A percentile compares a stretch with the other conserved stretches of the same genome.
These are phyloP conservation scores for Drosophila navojoa DNA, from an alignment of 1,140 invertebrate genomes.

Conservation along the genomic window DNA sequence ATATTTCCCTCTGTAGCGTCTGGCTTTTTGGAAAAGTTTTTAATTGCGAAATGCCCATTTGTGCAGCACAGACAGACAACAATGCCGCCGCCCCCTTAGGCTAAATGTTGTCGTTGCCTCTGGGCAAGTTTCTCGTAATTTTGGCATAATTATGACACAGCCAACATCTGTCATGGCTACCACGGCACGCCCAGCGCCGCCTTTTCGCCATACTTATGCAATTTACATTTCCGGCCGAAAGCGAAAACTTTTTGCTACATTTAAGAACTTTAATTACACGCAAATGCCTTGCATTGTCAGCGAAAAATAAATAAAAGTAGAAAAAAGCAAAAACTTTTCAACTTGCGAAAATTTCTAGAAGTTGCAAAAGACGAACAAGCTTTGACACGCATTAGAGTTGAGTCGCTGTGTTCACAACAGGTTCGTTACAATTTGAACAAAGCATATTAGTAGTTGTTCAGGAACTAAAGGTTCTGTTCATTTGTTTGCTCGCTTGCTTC, in stretches of 20 bases:
- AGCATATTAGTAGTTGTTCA: too few species aligned
- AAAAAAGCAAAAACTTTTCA: not conserved
- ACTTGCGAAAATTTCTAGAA: conserved; percentile 3
- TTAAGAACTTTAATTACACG: conserved; percentile 70
- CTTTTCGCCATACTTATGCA: conserved; percentile 57
- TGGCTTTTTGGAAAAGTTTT: conserved; percentile 54
- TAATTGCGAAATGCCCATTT: conserved; percentile 68
- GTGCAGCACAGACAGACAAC: conserved; percentile 12
- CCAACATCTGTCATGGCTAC: conserved; percentile 53
- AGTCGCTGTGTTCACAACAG: not conserved
- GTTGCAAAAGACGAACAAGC: not conserved
- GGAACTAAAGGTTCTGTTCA: too few species aligned
- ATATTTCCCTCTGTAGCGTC: not conserved
- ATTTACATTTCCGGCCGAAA: conserved; percentile 38
- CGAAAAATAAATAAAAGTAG: conserved; percentile 14
- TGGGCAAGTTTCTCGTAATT: conserved; percentile 55
- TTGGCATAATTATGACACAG: conserved; percentile 74
- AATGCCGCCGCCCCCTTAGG: not conserved
- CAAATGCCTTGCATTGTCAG: conserved; percentile 52
- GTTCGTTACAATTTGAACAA: not conserved
- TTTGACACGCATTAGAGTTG: not conserved
- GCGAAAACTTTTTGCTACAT: conserved; percentile 52
- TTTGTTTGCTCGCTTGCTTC: too few species aligned
- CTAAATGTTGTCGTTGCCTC: conserved; percentile 25
- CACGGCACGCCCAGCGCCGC: conserved; percentile 22